A percentile compares a stretch with the other conserved stretches of the same genome.
phyloP scores from a whole-genome alignment of 2,888 invertebrate species.

The Metacarcinus magister region DNA sequence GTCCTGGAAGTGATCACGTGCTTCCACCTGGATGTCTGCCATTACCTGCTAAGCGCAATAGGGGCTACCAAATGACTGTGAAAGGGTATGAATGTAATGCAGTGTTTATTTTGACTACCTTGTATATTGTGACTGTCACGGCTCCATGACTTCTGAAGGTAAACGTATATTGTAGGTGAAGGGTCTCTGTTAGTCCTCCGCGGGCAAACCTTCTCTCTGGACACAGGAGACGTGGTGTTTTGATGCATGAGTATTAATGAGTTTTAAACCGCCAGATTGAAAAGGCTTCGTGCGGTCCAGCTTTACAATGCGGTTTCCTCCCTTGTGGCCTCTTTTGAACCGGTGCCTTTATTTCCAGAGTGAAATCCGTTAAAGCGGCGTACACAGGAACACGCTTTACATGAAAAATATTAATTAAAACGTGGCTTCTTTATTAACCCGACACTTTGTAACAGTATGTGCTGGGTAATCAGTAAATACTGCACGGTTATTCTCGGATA shows the following conservation, averaged over 20 bases:
- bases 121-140: neutral
- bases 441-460: neutral
- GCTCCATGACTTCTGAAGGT: neutral
- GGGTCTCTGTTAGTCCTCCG: neutral
- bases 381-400: slow-evolving; percentile 1
- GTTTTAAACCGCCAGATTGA: neutral
- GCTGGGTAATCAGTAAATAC: slow-evolving; percentile 11
- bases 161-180: neutral
- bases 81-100: too few species aligned
- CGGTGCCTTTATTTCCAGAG: neutral
- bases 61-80: too few species aligned
- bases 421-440: neutral
- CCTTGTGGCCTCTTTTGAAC: neutral
- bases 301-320: neutral
- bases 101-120: too few species aligned
- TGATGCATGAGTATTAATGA: neutral
- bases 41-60: too few species aligned
- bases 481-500: neutral
- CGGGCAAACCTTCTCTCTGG: neutral
- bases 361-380: slow-evolving; percentile 13
- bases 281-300: neutral
- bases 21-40: too few species aligned
- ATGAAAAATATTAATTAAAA: neutral
- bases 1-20: too few species aligned
- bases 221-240: neutral